Conservation (phyloP, 2,888 invertebrate species). For the Volucella inanis region DNA sequence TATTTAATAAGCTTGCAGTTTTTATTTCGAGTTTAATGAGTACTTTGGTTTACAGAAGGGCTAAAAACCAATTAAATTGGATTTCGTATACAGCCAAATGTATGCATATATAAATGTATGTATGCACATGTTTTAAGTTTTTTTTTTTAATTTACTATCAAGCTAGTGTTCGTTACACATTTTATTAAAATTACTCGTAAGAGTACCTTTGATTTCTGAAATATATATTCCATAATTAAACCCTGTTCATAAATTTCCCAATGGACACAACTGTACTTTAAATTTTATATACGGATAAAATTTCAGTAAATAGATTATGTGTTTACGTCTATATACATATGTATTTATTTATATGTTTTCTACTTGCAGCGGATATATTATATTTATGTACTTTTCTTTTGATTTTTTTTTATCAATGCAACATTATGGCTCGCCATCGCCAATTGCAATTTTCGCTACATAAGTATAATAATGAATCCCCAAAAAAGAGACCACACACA, state of each 20-base stretch:
- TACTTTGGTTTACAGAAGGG: too few species aligned
- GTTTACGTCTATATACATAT: conserved; percentile 30
- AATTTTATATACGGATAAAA: conserved; percentile 54
- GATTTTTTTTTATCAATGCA: conserved; percentile 73
- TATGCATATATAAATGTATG: too few species aligned
- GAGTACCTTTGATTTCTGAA: too few species aligned
- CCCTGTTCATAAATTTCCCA: conserved; percentile 62
- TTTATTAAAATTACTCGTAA: too few species aligned
- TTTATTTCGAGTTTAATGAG: too few species aligned
- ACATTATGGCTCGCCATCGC: conserved; percentile 54
- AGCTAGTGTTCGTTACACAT: too few species aligned
- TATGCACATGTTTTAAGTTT: too few species aligned
- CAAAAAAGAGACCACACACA: conserved; percentile 62
- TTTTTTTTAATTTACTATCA: too few species aligned
- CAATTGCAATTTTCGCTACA: conserved; percentile 75
- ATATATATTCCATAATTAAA: conserved; percentile 66
- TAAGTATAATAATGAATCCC: conserved; percentile 74
- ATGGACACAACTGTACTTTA: conserved; percentile 63
- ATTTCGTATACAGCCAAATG: too few species aligned
- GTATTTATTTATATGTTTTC: conserved; percentile 29
- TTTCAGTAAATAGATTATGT: conserved; percentile 21
- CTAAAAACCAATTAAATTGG: too few species aligned
- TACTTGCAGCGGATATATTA: conserved; percentile 10
- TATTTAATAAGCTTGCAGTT: too few species aligned
- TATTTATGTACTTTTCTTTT: conserved; percentile 56